phyloP scores from a whole-genome alignment of 1,140 invertebrate genomes.

The Lasioglossum albipes region DNA sequence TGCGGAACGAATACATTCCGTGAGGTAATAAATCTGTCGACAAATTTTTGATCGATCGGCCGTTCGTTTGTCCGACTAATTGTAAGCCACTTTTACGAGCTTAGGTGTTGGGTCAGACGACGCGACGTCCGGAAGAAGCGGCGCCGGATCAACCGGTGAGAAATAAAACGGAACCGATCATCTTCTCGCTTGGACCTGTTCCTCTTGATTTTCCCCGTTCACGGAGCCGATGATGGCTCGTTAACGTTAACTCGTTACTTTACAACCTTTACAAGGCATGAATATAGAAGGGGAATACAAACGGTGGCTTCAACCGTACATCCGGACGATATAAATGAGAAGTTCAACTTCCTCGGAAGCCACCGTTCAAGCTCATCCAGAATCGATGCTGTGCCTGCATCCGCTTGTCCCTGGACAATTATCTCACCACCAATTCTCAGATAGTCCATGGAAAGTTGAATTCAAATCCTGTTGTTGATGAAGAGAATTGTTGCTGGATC shows the following conservation, averaged over 20 bases:
- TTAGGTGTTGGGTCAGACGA: no score
- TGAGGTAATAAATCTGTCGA: no score
- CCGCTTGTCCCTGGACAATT: neutral
- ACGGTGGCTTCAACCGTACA: constrained; percentile 65
- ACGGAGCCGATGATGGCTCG: constrained; percentile 46
- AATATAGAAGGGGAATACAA: constrained; percentile 67
- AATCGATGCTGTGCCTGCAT: constrained; percentile 12
- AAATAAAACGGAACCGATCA: constrained; percentile 14
- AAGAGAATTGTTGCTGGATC: no score
- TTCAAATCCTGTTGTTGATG: no score
- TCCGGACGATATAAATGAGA: constrained; percentile 67
- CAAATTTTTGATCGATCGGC: no score
- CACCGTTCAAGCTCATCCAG: constrained; percentile 38
- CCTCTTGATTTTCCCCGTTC: constrained; percentile 41
- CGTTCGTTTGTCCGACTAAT: no score
- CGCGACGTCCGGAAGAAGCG: no score
- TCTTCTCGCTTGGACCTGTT: neutral
- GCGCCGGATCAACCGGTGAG: neutral
- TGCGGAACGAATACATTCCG: no score
- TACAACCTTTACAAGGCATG: constrained; percentile 57
- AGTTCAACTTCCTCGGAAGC: constrained; percentile 57
- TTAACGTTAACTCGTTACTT: constrained; percentile 62
- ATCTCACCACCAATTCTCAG: no score
- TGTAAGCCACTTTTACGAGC: no score
- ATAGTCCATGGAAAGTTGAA: no score